Percentiles rank a stretch among this genome's conserved stretches.
phyloP scores from a whole-genome alignment of 2,888 invertebrate species.

The Syrista parreyssii region DNA sequence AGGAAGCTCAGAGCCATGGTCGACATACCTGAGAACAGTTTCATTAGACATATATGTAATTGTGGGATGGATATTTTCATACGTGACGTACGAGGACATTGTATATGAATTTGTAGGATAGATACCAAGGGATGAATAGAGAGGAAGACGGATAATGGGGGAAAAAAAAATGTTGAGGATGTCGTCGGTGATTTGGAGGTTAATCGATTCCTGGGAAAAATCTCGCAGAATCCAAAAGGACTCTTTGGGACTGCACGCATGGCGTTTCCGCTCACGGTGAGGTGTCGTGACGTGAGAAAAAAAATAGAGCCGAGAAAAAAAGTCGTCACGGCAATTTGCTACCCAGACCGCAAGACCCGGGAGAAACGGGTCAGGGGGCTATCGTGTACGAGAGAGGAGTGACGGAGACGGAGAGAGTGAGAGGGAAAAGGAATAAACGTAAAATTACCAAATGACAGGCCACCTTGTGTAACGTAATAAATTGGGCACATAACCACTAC shows the following conservation, averaged over 20 bases:
- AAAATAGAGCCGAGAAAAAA: no score
- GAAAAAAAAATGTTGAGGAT: background rate
- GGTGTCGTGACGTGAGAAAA: no score
- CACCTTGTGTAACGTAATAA: background rate
- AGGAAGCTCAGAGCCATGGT: background rate
- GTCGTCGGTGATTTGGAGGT: background rate
- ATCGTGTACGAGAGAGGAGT: background rate
- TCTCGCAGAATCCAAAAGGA: background rate
- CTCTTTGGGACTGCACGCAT: background rate
- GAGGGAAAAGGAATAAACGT: background rate
- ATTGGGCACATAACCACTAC: background rate
- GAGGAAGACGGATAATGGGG: background rate
- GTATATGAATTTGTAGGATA: background rate
- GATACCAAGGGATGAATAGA: background rate
- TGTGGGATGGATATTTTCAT: background rate
- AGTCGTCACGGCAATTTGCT: no score
- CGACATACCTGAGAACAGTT: background rate
- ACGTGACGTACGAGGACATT: background rate
- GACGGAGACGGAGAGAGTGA: background rate
- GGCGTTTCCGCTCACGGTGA: background rate
- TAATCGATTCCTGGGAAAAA: background rate
- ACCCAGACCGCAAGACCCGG: no score
- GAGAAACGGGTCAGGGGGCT: background rate
- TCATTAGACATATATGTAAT: background rate
- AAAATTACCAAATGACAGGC: background rate